These are phyloP conservation scores for Acipenser oxyrinchus DNA, from an alignment of 2,797 vertebrate genomes.

Conservation along the genomic window DNA sequence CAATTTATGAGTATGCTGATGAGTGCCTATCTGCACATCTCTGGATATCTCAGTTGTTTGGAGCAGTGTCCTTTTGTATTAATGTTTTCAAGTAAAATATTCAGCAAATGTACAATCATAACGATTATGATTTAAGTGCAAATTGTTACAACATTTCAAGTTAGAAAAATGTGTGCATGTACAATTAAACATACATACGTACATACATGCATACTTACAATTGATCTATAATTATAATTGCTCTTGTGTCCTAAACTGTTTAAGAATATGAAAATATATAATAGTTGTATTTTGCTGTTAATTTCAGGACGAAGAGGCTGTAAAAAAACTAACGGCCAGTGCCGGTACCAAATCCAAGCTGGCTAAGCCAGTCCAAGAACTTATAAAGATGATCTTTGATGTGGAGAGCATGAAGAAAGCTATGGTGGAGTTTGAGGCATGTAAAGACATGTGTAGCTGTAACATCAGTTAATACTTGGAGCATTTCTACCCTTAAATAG, in stretches of 20 bases:
- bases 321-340: slow-evolving; percentile 77
- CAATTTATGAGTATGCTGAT: no score
- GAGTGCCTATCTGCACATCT: no score
- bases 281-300: neutral
- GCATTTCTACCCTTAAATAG: neutral
- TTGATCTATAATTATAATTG: neutral
- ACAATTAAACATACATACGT: no score
- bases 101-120: no score
- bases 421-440: slow-evolving; percentile 97
- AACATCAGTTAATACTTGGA: neutral
- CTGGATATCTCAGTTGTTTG: no score
- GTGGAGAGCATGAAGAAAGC: slow-evolving; percentile 99
- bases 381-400: slow-evolving; percentile 93
- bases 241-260: neutral
- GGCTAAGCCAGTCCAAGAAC: slow-evolving; percentile 79
- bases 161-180: no score
- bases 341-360: slow-evolving; percentile 85
- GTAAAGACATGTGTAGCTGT: neutral
- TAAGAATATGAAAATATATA: neutral
- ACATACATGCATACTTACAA: slow-evolving; percentile 2
- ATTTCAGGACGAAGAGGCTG: slow-evolving; percentile 86
- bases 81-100: no score
- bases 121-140: no score
- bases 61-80: no score
- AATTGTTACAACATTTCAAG: no score